These are phyloP conservation scores for Merops nubicus DNA, from an alignment of 2,113 vertebrate species.

Conservation along the genomic window DNA sequence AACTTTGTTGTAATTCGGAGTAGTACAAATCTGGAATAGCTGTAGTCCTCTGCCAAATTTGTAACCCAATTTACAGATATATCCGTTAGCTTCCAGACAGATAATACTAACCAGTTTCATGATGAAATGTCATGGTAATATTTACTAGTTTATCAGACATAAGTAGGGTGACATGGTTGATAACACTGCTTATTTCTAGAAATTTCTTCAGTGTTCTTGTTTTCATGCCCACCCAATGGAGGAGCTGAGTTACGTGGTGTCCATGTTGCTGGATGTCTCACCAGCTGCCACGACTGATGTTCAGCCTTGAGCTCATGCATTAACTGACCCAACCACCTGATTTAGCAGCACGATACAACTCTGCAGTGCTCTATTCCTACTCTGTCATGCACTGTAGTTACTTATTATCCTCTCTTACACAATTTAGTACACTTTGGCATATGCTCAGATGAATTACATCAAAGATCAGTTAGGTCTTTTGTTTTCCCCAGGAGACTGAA, in stretches of 20 bases:
- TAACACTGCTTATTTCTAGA: background rate
- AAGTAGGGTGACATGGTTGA: background rate
- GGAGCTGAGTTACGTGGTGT: background rate
- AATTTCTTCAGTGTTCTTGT: background rate
- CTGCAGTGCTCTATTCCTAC: background rate
- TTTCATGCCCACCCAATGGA: background rate
- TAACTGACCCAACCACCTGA: conserved; percentile 45
- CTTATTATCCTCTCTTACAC: conserved; percentile 54
- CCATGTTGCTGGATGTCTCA: background rate
- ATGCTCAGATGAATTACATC: conserved; percentile 42
- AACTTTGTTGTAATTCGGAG: background rate
- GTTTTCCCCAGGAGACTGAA: conserved; percentile 11
- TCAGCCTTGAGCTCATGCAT: conserved; percentile 19
- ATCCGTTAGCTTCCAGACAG: background rate
- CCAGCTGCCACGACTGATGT: conserved; percentile 16
- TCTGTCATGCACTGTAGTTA: conserved; percentile 24
- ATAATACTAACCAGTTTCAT: background rate
- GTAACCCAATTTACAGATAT: background rate
- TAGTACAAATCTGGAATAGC: background rate
- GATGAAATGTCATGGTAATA: background rate
- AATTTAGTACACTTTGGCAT: conserved; percentile 45
- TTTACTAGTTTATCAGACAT: background rate
- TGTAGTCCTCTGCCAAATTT: background rate
- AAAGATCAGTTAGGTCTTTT: conserved; percentile 27
- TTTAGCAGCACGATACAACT: conserved; percentile 23